Conservation (phyloP, 2,888 invertebrate species). For the Xestia ashworthii region DNA sequence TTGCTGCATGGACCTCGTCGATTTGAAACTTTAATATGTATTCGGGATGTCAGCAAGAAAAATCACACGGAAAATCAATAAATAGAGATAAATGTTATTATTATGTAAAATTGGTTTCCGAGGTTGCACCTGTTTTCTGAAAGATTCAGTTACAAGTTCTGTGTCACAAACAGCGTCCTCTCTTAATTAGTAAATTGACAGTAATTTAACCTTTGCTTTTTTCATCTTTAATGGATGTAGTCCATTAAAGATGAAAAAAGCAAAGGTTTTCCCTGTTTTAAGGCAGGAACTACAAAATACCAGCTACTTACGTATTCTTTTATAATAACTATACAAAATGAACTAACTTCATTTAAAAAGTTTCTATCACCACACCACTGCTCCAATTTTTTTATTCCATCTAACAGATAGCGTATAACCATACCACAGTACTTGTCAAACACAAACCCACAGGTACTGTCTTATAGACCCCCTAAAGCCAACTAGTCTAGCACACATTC, state of each 20-base stretch:
- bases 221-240: too few relatives aligned
- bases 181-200: neutral
- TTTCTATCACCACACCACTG: neutral
- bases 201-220: too few relatives aligned
- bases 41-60: neutral
- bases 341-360: neutral
- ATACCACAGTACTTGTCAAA: conserved; percentile 4
- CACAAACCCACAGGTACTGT: conserved; percentile 15
- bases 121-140: neutral
- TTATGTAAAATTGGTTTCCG: neutral
- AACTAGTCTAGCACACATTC: conserved; percentile 15
- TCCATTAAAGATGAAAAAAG: too few relatives aligned
- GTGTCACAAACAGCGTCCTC: neutral
- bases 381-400: neutral
- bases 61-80: neutral
- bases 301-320: neutral
- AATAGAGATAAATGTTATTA: neutral
- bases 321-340: neutral
- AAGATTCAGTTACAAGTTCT: neutral
- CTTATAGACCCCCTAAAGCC: neutral
- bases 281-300: neutral
- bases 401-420: neutral
- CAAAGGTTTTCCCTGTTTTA: neutral
- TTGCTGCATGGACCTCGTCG: neutral
- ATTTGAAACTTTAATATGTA: neutral